Base-by-base conservation (phyloP, 2,113 vertebrate genomes). In the Chunga burmeisteri region DNA sequence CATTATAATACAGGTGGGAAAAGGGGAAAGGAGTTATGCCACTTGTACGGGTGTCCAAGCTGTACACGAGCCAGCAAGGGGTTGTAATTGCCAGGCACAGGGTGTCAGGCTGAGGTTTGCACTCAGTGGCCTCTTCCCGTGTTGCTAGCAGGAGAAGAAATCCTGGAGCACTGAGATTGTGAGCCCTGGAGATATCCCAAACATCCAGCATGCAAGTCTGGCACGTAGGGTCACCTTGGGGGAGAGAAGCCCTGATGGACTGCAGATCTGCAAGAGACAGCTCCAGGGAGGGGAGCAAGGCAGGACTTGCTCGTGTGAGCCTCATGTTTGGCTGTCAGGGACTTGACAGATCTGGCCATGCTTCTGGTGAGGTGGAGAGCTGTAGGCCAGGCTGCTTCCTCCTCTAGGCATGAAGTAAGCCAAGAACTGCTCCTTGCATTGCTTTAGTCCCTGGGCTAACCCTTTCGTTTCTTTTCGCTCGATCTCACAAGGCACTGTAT, bases 71-170 rank as follows among this genome's bases (percentile, higher is more conserved):
- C 59, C 63, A 84, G 36, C 1, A 2, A 89, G 40, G 22, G 23
- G 61, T 38, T 59, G 70, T 70, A 68, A 1, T 34, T 40, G n/a
- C 30, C 9, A 7, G 40, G 32, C 56, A 32, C 0, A 0, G 20
- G 25, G 9, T 29, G 17, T 65, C 61, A 89, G 47, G 49, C 52
- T 61, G 50, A 58, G 29, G 17, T 56, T 58, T 93, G 50, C 66
- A 11, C 53, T n/a, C 3, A 1, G 56, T 34, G 49, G 25, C 49
- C 22, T 94, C 34, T 66, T 61, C 42, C 22, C 1, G 0, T 14
- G 4, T 27, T 67, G 22, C 56, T 58, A n/a, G 44, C 40, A 46
- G 44, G 40, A 58, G 26, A 68, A 91, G 49, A 61, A 89, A 62
- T 32, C 52, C 88, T 4, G 1, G 36, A 61, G 40, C 2, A 1